Conservation (phyloP, 2,888 invertebrate genomes). For the Nomada flava region DNA sequence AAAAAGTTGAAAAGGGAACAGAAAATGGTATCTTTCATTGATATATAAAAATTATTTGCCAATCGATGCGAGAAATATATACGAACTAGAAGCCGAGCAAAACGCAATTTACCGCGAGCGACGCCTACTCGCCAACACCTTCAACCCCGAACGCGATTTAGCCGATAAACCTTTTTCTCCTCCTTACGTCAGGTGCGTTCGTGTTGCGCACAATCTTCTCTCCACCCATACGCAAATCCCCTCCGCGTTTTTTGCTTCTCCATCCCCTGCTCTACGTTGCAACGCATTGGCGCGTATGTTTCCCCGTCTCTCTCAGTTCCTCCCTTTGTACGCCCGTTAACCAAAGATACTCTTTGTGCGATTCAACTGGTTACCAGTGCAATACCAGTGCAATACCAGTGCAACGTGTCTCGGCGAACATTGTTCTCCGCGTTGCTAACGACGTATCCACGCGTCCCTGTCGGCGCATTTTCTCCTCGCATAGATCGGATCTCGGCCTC, state of each 20-base stretch:
- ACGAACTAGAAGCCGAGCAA: no score
- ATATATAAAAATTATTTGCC: neutral
- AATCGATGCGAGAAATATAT: neutral
- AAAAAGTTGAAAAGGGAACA: constrained; percentile 77
- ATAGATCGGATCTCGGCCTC: neutral
- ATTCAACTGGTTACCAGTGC: constrained; percentile 22
- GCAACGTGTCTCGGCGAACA: constrained; percentile 11
- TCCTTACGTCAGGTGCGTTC: no score
- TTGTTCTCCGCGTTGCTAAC: constrained; percentile 14
- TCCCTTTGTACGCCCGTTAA: constrained; percentile 18
- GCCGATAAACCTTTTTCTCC: neutral
- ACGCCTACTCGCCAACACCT: constrained; percentile 31
- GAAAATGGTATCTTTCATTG: constrained; percentile 50
- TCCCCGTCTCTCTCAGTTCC: neutral
- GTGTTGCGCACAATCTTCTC: neutral
- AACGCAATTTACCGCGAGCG: constrained; percentile 37
- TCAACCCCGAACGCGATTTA: constrained; percentile 1
- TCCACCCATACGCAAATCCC: neutral
- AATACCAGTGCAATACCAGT: constrained; percentile 15
- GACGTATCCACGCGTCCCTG: neutral
- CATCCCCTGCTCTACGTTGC: constrained; percentile 3
- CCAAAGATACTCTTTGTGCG: constrained; percentile 27
- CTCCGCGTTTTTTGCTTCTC: neutral
- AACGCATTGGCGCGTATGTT: neutral
- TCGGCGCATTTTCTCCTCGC: neutral